Conservation (phyloP, 2,113 vertebrate species). For the Brachionichthys hirsutus region DNA sequence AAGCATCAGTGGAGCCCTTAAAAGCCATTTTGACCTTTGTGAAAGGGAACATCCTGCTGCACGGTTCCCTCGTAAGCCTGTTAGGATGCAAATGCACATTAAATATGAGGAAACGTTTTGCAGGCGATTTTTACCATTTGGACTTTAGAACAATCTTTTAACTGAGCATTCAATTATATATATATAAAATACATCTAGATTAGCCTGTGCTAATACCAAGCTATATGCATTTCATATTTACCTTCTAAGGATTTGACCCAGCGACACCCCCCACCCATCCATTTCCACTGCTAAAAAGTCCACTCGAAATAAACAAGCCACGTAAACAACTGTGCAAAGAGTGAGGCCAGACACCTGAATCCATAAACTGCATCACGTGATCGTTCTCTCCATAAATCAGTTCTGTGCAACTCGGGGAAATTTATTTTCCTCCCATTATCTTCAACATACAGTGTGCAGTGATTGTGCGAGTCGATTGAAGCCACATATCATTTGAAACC, state of each 20-base stretch:
- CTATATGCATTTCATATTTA: too few relatives aligned
- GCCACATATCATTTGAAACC: conserved; percentile 44
- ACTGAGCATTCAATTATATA: too few relatives aligned
- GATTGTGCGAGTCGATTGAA: conserved; percentile 15
- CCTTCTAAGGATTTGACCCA: conserved; percentile 22
- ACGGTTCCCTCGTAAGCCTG: not conserved
- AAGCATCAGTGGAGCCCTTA: not conserved
- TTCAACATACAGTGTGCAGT: not conserved
- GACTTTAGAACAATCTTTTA: too few relatives aligned
- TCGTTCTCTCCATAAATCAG: conserved; percentile 8
- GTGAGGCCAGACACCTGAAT: not conserved
- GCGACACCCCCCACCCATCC: not conserved
- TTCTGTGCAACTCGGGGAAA: conserved; percentile 8
- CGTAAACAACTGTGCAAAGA: not conserved
- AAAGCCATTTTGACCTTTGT: not conserved
- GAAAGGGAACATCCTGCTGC: not conserved
- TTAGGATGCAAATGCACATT: not conserved
- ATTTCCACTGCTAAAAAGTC: conserved; percentile 2
- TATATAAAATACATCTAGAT: too few relatives aligned
- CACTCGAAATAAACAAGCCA: not conserved
- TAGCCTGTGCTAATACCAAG: too few relatives aligned
- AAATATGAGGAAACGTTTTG: too few relatives aligned
- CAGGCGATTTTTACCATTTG: too few relatives aligned
- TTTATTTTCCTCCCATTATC: not conserved
- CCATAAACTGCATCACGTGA: conserved; percentile 4